Percentiles rank a stretch among this genome's conserved stretches.
phyloP scores from a whole-genome alignment of 2,888 invertebrate genomes.

The Alitta virens region DNA sequence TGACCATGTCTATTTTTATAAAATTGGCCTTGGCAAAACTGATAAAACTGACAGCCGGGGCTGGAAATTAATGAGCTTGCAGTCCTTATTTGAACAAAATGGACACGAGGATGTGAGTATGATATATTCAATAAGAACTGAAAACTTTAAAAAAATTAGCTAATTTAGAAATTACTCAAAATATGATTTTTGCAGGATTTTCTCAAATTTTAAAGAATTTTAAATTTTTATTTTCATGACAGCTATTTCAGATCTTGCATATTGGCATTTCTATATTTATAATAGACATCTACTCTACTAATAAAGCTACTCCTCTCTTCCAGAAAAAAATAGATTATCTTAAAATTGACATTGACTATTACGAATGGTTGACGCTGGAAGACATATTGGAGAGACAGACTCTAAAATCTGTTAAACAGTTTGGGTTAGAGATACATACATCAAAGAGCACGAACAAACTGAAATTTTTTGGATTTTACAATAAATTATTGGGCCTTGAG shows the following conservation, averaged over 20 bases:
- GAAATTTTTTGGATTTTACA: slow-evolving; percentile 21
- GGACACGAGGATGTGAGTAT: slow-evolving; percentile 13
- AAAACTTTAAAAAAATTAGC: too few relatives aligned
- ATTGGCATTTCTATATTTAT: too few relatives aligned
- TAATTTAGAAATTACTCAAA: too few relatives aligned
- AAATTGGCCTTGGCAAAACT: slow-evolving; percentile 1
- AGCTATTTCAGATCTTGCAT: too few relatives aligned
- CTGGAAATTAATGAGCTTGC: slow-evolving; percentile 10
- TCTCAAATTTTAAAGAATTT: too few relatives aligned
- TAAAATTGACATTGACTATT: slow-evolving; percentile 33
- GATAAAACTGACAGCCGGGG: background rate
- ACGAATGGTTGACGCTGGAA: slow-evolving; percentile 28
- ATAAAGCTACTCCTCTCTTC: too few relatives aligned
- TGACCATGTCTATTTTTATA: slow-evolving; percentile 10
- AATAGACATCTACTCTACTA: too few relatives aligned
- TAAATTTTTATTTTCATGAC: too few relatives aligned
- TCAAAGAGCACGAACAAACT: slow-evolving; percentile 18
- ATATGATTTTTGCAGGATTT: too few relatives aligned
- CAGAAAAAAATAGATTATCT: slow-evolving; percentile 28
- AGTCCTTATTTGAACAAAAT: slow-evolving; percentile 3
- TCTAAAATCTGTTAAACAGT: slow-evolving; percentile 29
- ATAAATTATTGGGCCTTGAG: slow-evolving; percentile 23
- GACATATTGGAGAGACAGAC: slow-evolving; percentile 21
- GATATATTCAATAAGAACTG: too few relatives aligned
- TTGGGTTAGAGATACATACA: slow-evolving; percentile 31